phyloP scores from a whole-genome alignment of 35 echinoderm and acorn worm species.

The Heliocidaris erythrogramma region DNA sequence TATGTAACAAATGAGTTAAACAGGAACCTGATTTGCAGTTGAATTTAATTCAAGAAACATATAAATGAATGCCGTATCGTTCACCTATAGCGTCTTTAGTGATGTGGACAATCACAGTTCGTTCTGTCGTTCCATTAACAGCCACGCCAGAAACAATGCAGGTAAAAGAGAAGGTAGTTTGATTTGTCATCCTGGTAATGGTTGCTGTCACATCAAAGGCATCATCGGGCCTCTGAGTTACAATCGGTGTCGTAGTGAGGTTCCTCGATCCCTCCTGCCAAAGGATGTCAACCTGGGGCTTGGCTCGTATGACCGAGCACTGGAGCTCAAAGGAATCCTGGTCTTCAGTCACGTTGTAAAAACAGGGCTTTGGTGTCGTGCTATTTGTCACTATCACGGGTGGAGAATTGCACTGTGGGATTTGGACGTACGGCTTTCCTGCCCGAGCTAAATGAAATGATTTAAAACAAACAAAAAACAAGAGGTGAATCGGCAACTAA shows the following conservation, averaged over 20 bases:
- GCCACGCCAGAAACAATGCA: too few relatives aligned
- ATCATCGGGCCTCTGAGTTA: neutral
- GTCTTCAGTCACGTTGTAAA: neutral
- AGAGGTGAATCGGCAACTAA: too few relatives aligned
- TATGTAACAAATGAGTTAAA: too few relatives aligned
- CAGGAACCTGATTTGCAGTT: too few relatives aligned
- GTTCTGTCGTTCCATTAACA: too few relatives aligned
- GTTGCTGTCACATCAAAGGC: neutral
- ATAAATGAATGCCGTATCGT: too few relatives aligned
- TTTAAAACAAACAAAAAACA: neutral
- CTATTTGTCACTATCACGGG: neutral
- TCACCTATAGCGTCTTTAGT: too few relatives aligned
- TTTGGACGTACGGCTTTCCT: neutral
- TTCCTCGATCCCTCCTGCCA: neutral
- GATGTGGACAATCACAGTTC: too few relatives aligned
- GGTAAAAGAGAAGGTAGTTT: neutral
- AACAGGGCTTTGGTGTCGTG: neutral
- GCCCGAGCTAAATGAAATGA: neutral
- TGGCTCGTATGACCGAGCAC: neutral
- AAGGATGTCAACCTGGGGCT: neutral
- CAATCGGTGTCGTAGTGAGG: neutral
- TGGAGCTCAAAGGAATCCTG: neutral
- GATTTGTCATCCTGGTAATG: neutral
- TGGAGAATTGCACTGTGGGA: neutral
- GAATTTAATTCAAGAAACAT: too few relatives aligned